Evolutionary conservation across 2,797 vertebrate genomes (phyloP).

Genomic region (Sibirionetta formosa): DNA sequence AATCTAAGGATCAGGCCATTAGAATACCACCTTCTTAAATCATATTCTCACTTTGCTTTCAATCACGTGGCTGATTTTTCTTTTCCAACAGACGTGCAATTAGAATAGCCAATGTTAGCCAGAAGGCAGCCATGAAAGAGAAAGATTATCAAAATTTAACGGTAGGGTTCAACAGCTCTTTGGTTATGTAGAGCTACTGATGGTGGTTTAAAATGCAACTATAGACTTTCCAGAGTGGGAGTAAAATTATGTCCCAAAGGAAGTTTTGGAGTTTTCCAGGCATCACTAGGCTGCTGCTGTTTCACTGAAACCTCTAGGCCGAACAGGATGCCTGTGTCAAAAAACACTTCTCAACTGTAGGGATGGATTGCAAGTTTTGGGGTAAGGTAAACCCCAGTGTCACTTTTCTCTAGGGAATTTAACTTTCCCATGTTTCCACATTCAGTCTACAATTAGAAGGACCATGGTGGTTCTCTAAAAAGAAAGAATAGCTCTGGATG

Average conservation of each 20-base stretch:
- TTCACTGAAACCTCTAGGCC: neutral
- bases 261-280: neutral
- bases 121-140: constrained; percentile 4
- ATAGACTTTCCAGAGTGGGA: neutral
- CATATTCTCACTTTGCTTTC: neutral
- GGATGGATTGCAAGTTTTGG: neutral
- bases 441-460: neutral
- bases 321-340: neutral
- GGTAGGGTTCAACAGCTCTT: neutral
- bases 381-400: neutral
- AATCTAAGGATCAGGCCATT: neutral
- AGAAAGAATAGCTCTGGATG: neutral
- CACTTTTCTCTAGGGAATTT: neutral
- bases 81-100: neutral
- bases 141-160: neutral
- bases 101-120: neutral
- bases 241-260: neutral
- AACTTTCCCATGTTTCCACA: neutral
- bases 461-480: neutral
- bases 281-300: neutral
- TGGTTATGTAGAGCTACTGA: neutral
- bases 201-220: neutral
- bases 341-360: neutral
- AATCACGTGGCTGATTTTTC: neutral
- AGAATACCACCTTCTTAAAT: neutral